Evolutionary conservation across 2,797 vertebrate species (phyloP).

Genomic region (Enteromius mattozi): DNA sequence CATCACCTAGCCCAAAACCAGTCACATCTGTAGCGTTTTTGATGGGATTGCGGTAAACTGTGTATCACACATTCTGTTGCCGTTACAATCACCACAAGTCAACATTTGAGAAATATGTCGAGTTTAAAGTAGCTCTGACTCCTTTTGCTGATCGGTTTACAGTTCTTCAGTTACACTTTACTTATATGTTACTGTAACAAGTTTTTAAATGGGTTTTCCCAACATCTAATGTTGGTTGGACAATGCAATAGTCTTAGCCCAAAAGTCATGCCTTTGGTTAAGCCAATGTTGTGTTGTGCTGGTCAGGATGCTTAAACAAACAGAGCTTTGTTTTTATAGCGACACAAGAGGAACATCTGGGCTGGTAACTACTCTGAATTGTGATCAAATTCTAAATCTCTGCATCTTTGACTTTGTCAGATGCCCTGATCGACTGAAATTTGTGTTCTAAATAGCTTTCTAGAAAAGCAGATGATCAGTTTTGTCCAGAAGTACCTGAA

Average conservation of each 20-base stretch:
- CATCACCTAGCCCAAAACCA: neutral
- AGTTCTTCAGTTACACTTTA: neutral
- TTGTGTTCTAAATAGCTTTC: neutral
- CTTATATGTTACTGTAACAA: neutral
- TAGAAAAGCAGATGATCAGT: constrained; percentile 1
- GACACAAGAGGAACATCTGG: constrained; percentile 7
- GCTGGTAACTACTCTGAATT: neutral
- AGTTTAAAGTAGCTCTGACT: neutral
- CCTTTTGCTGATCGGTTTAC: neutral
- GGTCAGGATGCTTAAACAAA: constrained; percentile 1
- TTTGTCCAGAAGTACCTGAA: neutral
- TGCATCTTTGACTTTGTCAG: neutral
- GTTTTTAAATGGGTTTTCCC: neutral
- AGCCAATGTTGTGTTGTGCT: neutral
- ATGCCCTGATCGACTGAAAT: neutral
- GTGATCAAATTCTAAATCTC: neutral
- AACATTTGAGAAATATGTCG: neutral
- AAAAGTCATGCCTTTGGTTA: neutral
- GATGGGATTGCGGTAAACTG: neutral
- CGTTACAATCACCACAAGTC: neutral
- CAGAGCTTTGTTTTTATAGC: constrained; percentile 1
- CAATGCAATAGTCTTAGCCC: neutral
- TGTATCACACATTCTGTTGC: neutral
- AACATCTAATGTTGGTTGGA: neutral
- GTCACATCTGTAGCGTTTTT: neutral